phyloP scores from a whole-genome alignment of 1,140 invertebrate genomes.

The Anagrus nilaparvatae region DNA sequence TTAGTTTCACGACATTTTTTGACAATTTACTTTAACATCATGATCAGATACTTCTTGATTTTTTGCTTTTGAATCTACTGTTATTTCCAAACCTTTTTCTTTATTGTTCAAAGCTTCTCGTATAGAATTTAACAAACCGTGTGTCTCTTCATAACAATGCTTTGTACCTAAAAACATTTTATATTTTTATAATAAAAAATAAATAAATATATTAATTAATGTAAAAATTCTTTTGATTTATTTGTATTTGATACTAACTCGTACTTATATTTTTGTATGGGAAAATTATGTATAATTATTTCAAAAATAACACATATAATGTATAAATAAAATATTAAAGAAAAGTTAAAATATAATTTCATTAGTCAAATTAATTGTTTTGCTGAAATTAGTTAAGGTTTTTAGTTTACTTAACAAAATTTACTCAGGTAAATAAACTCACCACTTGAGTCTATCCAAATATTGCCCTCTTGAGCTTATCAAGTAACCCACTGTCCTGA shows the following conservation, averaged over 20 bases:
- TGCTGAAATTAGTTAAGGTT: constrained; percentile 2
- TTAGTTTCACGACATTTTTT: constrained; percentile 39
- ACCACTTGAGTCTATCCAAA: constrained; percentile 45
- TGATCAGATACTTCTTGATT: constrained; percentile 15
- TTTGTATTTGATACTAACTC: no score
- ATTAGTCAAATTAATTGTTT: constrained; percentile 9
- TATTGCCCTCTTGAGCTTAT: constrained; percentile 54
- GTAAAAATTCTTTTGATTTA: no score
- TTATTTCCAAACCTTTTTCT: no score
- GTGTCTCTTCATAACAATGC: constrained; percentile 46
- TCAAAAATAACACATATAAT: neutral
- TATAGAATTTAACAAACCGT: constrained; percentile 50
- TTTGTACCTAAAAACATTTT: constrained; percentile 49
- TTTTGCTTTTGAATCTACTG: no score
- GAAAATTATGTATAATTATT: neutral
- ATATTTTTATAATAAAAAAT: no score
- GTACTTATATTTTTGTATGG: no score
- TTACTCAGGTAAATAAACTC: constrained; percentile 15
- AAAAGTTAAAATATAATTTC: constrained; percentile 15
- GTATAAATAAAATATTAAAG: neutral
- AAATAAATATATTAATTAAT: no score
- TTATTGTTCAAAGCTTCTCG: constrained; percentile 42
- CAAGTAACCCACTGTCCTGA: constrained; percentile 43
- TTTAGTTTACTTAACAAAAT: constrained; percentile 11
- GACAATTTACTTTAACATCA: constrained; percentile 15